These are phyloP conservation scores for Aphaenogaster floridana DNA, from an alignment of 1,140 invertebrate species.

Conservation along the genomic window DNA sequence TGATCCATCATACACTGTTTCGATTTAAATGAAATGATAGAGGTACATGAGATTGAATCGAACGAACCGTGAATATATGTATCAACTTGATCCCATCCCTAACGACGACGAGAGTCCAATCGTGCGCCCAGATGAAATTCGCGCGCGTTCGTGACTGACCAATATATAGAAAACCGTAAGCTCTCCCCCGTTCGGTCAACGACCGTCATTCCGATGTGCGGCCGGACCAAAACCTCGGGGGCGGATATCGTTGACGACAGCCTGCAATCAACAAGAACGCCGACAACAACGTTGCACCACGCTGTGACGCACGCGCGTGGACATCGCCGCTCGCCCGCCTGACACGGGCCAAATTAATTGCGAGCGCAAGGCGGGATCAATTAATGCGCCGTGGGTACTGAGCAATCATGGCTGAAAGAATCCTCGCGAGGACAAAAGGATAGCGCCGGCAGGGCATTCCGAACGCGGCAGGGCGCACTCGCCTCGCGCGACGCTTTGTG, in stretches of 20 bases:
- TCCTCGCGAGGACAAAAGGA: constrained; percentile 43
- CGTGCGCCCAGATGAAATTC: constrained; percentile 36
- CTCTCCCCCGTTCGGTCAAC: constrained; percentile 47
- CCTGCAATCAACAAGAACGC: constrained; percentile 62
- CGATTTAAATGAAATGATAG: constrained; percentile 26
- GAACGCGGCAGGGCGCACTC: background rate
- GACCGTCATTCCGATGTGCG: constrained; percentile 56
- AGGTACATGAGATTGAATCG: constrained; percentile 19
- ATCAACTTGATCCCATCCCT: constrained; percentile 52
- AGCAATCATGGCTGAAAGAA: constrained; percentile 54
- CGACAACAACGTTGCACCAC: constrained; percentile 53
- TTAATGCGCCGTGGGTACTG: constrained; percentile 40
- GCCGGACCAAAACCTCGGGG: constrained; percentile 53
- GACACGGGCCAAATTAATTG: constrained; percentile 62
- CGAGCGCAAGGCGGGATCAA: constrained; percentile 52
- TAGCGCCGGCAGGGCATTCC: background rate
- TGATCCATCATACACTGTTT: background rate
- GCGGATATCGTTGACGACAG: constrained; percentile 59
- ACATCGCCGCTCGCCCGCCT: constrained; percentile 41
- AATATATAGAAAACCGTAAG: constrained; percentile 54
- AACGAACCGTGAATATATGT: constrained; percentile 9
- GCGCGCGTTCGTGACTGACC: constrained; percentile 28
- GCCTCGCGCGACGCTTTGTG: background rate
- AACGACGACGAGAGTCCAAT: constrained; percentile 34
- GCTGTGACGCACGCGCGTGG: constrained; percentile 54